Conservation (phyloP, 2,113 vertebrate genomes). For the Lasiurus cinereus region DNA sequence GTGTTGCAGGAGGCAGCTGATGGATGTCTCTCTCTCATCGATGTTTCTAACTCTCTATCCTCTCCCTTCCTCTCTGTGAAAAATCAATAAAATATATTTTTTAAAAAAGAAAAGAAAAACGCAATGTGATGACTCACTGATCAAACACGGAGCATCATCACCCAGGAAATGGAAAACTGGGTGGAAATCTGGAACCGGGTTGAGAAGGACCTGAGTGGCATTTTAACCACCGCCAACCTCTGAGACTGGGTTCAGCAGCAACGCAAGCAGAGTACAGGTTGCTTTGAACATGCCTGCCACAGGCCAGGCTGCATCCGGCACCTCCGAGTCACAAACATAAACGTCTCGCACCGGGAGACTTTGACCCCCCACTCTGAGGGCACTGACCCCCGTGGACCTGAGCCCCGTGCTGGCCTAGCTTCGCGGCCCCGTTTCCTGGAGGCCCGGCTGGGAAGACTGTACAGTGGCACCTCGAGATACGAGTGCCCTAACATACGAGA, state of each 20-base stretch:
- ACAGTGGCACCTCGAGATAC: too few species aligned
- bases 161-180: neutral
- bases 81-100: too few species aligned
- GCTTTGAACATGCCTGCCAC: neutral
- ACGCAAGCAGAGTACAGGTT: neutral
- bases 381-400: neutral
- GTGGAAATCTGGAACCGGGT: neutral
- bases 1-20: too few species aligned
- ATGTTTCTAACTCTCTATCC: too few species aligned
- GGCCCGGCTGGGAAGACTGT: neutral
- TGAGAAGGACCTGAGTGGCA: neutral
- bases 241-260: neutral
- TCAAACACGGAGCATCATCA: neutral
- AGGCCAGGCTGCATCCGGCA: neutral
- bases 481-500: too few species aligned
- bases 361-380: slow-evolving; percentile 16
- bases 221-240: neutral
- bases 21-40: too few species aligned
- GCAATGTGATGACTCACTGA: neutral
- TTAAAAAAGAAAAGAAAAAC: slow-evolving; percentile 16
- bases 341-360: neutral
- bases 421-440: neutral
- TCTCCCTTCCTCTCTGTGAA: too few species aligned
- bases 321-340: slow-evolving; percentile 33
- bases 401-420: neutral